phyloP scores from a whole-genome alignment of 2,797 vertebrate species.

The Protosalanx chinensis region DNA sequence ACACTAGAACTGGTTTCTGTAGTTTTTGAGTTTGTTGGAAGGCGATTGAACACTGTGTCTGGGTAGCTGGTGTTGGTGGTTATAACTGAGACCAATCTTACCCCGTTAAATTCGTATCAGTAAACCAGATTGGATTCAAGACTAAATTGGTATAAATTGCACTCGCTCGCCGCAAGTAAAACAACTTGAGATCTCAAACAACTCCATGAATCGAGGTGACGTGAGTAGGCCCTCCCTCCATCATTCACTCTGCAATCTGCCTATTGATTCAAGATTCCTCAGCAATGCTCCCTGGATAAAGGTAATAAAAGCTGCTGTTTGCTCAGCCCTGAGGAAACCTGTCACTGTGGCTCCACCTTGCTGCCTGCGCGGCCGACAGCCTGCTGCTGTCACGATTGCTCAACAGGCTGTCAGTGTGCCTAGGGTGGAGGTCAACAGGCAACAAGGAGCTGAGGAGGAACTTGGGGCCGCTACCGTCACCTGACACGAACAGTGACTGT shows the following conservation, averaged over 20 bases:
- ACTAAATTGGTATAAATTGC: not conserved
- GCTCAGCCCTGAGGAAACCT: conserved; percentile 19
- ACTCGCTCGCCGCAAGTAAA: not conserved
- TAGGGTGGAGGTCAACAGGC: conserved; percentile 56
- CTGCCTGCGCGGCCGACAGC: conserved; percentile 22
- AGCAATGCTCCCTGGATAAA: conserved; percentile 5
- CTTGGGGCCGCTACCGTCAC: conserved; percentile 8
- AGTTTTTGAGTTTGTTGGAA: not conserved
- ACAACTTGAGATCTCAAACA: not conserved
- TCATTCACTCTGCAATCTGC: not conserved
- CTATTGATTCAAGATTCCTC: not conserved
- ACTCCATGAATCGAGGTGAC: not conserved
- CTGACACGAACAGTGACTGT: not conserved
- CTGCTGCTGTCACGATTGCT: conserved; percentile 42
- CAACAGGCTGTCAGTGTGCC: conserved; percentile 43
- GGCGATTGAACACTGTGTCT: not conserved
- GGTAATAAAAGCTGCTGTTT: conserved; percentile 27
- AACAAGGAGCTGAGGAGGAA: conserved; percentile 51
- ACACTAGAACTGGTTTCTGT: not conserved
- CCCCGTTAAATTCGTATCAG: too few species aligned
- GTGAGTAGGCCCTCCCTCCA: too few species aligned
- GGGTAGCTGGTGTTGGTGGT: too few species aligned
- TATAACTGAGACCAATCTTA: too few species aligned
- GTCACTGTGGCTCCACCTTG: conserved; percentile 34
- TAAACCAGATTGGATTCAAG: not conserved